Conservation (phyloP, 2,113 vertebrate genomes). For the Hippocampus mohnikei region DNA sequence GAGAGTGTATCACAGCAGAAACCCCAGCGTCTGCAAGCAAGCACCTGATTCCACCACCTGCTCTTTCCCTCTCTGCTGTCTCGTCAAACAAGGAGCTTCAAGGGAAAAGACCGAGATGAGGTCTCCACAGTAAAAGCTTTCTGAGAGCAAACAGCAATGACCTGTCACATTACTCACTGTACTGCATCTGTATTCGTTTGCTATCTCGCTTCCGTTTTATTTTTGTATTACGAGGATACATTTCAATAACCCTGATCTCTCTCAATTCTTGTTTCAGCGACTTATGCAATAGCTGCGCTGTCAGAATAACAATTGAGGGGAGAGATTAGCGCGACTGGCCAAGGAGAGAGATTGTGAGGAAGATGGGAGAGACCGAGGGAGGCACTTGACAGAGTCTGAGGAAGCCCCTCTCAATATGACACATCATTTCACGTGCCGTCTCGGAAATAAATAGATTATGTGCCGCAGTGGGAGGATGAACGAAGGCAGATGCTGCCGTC, state of each 20-base stretch:
- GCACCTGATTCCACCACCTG: slow-evolving; percentile 33
- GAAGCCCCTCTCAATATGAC: slow-evolving; percentile 59
- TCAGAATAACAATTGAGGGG: slow-evolving; percentile 69
- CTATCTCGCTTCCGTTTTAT: slow-evolving; percentile 3
- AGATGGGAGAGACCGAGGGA: slow-evolving; percentile 20
- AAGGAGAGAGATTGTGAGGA: slow-evolving; percentile 39
- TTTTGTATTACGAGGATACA: slow-evolving; percentile 47
- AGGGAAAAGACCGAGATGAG: slow-evolving; percentile 35
- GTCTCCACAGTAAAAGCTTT: slow-evolving; percentile 22
- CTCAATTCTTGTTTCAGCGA: slow-evolving; percentile 53
- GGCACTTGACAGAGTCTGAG: slow-evolving; percentile 34
- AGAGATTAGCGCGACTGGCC: slow-evolving; percentile 57
- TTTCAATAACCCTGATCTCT: slow-evolving; percentile 58
- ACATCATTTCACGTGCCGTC: slow-evolving; percentile 44
- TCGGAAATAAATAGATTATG: slow-evolving; percentile 33
- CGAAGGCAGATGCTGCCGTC: slow-evolving; percentile 17
- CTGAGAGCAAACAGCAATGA: slow-evolving; percentile 25
- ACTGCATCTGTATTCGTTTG: slow-evolving; percentile 6
- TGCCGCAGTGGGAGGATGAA: slow-evolving; percentile 23
- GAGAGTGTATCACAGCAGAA: slow-evolving; percentile 36
- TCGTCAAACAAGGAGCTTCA: slow-evolving; percentile 49
- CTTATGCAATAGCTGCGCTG: slow-evolving; percentile 64
- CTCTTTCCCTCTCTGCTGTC: slow-evolving; percentile 29
- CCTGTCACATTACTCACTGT: slow-evolving; percentile 39
- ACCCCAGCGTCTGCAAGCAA: slow-evolving; percentile 45